Conservation (phyloP, 2,113 vertebrate species). For the Neolamprologus hecqui region DNA sequence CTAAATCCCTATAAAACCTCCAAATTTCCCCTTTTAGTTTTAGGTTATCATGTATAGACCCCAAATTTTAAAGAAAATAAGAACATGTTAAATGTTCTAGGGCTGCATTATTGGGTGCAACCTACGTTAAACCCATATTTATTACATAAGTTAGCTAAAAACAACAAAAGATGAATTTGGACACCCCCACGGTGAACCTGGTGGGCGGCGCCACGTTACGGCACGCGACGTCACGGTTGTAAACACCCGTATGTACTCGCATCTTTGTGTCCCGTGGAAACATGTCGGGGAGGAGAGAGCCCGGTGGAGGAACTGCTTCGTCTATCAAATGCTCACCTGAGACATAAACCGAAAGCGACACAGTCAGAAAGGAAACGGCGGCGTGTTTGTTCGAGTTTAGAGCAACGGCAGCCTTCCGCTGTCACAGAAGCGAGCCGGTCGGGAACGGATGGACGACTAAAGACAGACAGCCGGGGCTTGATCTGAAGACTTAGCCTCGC, state of each 20-base stretch:
- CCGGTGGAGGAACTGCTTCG: conserved; percentile 33
- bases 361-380: background rate
- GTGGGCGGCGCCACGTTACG: background rate
- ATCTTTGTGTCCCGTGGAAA: conserved; percentile 9
- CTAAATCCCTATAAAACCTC: background rate
- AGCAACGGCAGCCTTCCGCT: background rate
- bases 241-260: conserved; percentile 42
- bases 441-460: conserved; percentile 43
- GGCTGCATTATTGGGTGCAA: background rate
- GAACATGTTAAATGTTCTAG: background rate
- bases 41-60: background rate
- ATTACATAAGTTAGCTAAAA: background rate
- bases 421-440: background rate
- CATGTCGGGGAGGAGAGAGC: conserved; percentile 53
- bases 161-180: background rate
- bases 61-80: background rate
- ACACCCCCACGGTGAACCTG: background rate
- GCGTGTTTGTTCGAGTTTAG: background rate
- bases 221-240: conserved; percentile 22
- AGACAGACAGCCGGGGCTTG: background rate
- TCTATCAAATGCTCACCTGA: background rate
- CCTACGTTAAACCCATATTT: background rate
- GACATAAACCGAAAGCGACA: conserved; percentile 1
- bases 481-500: background rate
- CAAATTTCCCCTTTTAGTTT: background rate